Evolutionary conservation across 2,113 vertebrate genomes (phyloP).

Genomic region (Martes martes): DNA sequence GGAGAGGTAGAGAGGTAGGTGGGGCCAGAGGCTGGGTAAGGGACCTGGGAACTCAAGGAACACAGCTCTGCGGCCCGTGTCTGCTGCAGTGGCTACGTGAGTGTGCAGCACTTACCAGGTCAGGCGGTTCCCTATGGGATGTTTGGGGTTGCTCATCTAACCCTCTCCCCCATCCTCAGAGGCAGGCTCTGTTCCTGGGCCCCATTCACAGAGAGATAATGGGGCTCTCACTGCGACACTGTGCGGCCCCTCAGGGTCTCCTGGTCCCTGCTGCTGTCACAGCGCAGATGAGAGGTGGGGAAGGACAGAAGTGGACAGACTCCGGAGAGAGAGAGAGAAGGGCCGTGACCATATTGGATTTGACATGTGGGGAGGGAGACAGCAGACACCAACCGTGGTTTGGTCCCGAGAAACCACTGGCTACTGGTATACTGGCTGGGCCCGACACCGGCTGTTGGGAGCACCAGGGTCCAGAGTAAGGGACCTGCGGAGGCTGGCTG

Average conservation of each 20-base stretch:
- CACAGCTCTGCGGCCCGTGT: not conserved
- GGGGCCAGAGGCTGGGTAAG: not conserved
- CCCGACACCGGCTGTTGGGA: rapidly evolving
- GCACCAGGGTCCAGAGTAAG: not conserved
- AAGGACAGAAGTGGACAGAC: not conserved
- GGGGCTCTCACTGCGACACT: not conserved
- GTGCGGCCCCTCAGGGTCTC: not conserved
- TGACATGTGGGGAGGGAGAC: not conserved
- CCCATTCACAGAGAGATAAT: not conserved
- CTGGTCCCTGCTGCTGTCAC: not conserved
- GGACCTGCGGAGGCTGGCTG: not conserved
- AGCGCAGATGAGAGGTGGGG: not conserved
- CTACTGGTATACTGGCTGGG: not conserved
- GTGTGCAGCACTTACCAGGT: not conserved
- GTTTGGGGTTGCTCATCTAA: not conserved
- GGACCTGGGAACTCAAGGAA: not conserved
- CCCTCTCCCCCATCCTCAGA: not conserved
- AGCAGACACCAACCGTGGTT: not conserved
- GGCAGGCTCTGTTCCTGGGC: not conserved
- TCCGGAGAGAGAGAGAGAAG: not conserved
- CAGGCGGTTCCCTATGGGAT: not conserved
- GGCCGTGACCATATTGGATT: not conserved
- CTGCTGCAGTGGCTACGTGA: not conserved
- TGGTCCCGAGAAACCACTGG: not conserved
- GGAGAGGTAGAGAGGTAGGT: not conserved